A percentile compares a stretch with the other conserved stretches of the same genome.
phyloP scores from a whole-genome alignment of 2,888 invertebrate species.

The Cataglyphis albicans region DNA sequence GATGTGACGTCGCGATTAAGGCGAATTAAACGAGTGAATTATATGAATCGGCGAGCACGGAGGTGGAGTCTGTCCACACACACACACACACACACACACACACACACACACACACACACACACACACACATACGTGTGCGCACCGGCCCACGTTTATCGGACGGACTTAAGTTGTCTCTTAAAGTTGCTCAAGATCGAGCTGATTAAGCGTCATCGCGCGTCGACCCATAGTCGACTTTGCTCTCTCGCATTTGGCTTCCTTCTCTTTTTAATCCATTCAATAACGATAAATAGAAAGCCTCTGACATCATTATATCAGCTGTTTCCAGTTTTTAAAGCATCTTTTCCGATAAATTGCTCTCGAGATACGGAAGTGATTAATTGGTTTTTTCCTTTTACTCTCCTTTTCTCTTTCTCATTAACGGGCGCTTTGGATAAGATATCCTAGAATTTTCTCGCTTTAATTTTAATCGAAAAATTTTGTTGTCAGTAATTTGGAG shows the following conservation, averaged over 20 bases:
- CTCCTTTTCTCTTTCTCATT: neutral
- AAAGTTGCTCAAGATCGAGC: neutral
- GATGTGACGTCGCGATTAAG: constrained; percentile 85
- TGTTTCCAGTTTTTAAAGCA: neutral
- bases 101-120: too few species aligned
- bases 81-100: neutral
- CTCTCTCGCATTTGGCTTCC: neutral
- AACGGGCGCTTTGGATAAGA: neutral
- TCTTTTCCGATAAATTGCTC: neutral
- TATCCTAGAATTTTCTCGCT: neutral
- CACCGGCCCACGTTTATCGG: constrained; percentile 55
- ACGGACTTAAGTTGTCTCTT: constrained; percentile 28
- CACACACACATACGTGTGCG: neutral
- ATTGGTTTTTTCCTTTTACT: neutral
- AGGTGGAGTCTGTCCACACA: neutral
- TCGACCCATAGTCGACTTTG: too few species aligned
- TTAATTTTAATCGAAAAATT: neutral
- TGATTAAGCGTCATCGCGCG: neutral
- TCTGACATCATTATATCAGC: neutral
- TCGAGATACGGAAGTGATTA: neutral
- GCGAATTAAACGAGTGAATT: constrained; percentile 82
- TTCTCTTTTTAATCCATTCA: neutral
- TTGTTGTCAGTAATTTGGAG: neutral
- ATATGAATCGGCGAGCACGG: constrained; percentile 69
- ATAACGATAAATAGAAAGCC: too few species aligned